Evolutionary conservation across 2,113 vertebrate species (phyloP).

Genomic region (Columba livia): DNA sequence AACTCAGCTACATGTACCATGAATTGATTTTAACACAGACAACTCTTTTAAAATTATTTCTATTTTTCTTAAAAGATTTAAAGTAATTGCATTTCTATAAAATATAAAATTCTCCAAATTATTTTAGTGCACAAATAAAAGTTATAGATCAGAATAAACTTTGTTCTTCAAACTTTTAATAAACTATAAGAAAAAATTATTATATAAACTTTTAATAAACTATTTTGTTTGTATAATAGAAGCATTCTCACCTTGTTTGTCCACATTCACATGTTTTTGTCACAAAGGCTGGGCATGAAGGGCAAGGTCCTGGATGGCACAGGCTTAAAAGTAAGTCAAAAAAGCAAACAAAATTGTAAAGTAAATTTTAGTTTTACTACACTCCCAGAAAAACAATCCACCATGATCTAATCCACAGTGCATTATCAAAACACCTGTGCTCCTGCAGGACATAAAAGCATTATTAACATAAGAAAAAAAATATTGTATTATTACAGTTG

Average conservation of each 20-base stretch:
- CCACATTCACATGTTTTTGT: conserved; percentile 93
- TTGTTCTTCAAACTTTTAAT: neutral
- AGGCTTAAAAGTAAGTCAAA: conserved; percentile 76
- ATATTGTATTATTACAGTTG: neutral
- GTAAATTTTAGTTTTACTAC: neutral
- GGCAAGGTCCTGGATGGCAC: conserved; percentile 97
- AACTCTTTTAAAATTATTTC: neutral
- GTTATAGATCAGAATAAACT: neutral
- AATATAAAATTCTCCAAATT: neutral
- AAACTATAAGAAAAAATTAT: neutral
- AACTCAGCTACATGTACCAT: neutral
- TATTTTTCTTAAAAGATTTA: neutral
- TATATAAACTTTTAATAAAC: neutral
- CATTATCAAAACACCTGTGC: neutral
- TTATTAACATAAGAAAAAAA: neutral
- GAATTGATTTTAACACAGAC: neutral
- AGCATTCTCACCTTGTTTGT: conserved; percentile 84
- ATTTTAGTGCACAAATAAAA: neutral
- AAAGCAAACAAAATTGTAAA: neutral
- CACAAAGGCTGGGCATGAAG: conserved; percentile 92
- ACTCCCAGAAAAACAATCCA: neutral
- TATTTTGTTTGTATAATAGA: neutral
- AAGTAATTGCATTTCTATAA: neutral
- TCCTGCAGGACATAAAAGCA: neutral
- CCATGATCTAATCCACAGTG: accelerated